phyloP scores from a whole-genome alignment of 1,140 invertebrate species.

The Drosophila leontia region DNA sequence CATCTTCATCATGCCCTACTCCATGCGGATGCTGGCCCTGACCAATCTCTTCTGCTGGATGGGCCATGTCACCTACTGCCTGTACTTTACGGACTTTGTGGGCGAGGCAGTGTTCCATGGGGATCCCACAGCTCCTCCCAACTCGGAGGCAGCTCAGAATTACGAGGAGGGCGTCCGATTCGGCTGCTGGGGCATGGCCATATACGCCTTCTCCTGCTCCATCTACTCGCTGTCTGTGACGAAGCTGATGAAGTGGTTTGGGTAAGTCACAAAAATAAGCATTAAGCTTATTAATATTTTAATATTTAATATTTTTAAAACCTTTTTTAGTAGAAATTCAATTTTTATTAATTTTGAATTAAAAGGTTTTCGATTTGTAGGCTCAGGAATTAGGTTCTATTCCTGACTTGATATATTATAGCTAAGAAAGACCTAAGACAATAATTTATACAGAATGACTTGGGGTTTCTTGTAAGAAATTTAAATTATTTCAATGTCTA shows the following conservation, averaged over 20 bases:
- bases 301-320: not conserved
- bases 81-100: constrained; percentile 95
- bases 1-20: constrained; percentile 91
- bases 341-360: too few species aligned
- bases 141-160: constrained; percentile 53
- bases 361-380: not conserved
- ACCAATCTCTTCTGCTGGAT: constrained; percentile 95
- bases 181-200: constrained; percentile 93
- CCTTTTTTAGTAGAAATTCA: rapidly evolving
- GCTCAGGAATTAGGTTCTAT: not conserved
- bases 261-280: constrained; percentile 31
- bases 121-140: constrained; percentile 86
- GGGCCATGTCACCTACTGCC: constrained; percentile 93
- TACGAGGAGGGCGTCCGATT: constrained; percentile 93
- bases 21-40: constrained; percentile 90
- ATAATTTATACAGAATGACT: constrained; percentile 11
- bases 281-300: not conserved
- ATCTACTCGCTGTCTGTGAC: constrained; percentile 92
- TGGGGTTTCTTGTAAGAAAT: not conserved
- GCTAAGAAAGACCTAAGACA: not conserved
- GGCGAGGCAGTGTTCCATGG: constrained; percentile 92
- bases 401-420: not conserved
- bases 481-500: not conserved
- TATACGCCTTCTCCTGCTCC: constrained; percentile 93
- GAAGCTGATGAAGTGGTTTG: constrained; percentile 89